Evolutionary conservation across 2,888 invertebrate genomes (phyloP), one percentile per base, ranked within the genome.

Genomic region (Leptogaster cylindrica): DNA sequence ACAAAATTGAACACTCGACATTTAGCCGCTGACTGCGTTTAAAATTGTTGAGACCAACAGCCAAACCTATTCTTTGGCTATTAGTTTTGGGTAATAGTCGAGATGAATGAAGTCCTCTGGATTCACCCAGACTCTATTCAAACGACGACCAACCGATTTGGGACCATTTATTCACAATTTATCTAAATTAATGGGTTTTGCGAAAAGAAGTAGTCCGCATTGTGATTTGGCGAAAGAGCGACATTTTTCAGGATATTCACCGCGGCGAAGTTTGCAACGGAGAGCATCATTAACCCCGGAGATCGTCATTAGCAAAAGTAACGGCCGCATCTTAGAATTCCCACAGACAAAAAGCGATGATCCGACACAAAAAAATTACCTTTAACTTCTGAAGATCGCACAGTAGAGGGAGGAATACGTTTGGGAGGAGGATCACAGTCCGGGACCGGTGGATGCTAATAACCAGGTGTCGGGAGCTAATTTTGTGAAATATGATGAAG

Each of bases 391-490:
- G 68, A 68, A 52, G 65, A 68, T 65, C 63, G 28, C 58, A 64
- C 64, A 65, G 52, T 65, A 52, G 44, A 51, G 18, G 18, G 50
- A 39, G 20, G 46, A 50, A 23, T 39, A 51, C 27, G 14, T 39
- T 18, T 16, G 50, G 44, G 28, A 58, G 69, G 69, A 65, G 69
- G 69, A 65, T 69, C 69, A 58, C 61, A 61, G 44, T 23, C 33
- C 20, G 36, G 16, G 14, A 20, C 44, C 23, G 16, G 66, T 25
- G 64, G 69, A 67, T 66, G 55, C 55, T 70, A 70, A 70, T 70
- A 69, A 70, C 69, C 68, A 70, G 69, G 70, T 70, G 70, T 70
- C 69, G 70, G 70, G 67, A 68, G 70, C 70, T 69, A 70, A 70
- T 69, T 69, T 70, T 58, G 70, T 70, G 69, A 70, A 70, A 69